Base-by-base conservation (phyloP, 1,140 invertebrate species). In the Probaryconus sp. region DNA sequence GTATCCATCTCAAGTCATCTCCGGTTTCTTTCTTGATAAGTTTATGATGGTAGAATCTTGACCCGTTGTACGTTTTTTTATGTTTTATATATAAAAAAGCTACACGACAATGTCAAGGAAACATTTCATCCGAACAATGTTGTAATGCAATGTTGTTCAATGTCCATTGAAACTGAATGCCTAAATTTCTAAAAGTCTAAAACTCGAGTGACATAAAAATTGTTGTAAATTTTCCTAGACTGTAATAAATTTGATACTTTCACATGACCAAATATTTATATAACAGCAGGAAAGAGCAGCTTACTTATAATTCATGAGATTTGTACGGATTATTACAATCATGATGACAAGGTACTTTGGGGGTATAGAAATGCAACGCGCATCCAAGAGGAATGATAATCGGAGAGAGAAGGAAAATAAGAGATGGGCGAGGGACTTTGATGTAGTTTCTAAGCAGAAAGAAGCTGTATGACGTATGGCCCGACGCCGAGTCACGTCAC, bases 391-490 rank as follows among this genome's bases (percentile, higher is more conserved):
- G 38, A 51, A 58, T 58, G 60, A 64, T 40, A 48, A 65, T 58
- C 50, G 33, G 3, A 31, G 43, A 48, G 38, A 47, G 45, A 33
- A 53, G 26, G 53, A 38, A 67, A 56, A 53, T 47, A 61, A 38
- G 33, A 53, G 47, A 61, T 20, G 61, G 73, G 56, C 71, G 60
- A 56, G 28, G 21, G 40, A 50, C 35, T 55, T 53, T 26, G 42
- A 26, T 74, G 47, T 50, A 68, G 48, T 70, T 76, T 70, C 47
- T 72, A 9, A 20, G 58, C 31, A 43, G 55, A 53, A 65, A 73
- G 40, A 65, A 67, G 45, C 48, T 33, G n/a, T 45, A 61, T 85
- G 84, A 87, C 84, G 83, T 85, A 87, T 86, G 82, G 78, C 77
- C 47, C 53, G 75, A 70, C 78, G 79, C 82, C 79, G 78, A 75